Base-by-base conservation (phyloP, 2,113 vertebrate genomes). In the Epinephelus lanceolatus region DNA sequence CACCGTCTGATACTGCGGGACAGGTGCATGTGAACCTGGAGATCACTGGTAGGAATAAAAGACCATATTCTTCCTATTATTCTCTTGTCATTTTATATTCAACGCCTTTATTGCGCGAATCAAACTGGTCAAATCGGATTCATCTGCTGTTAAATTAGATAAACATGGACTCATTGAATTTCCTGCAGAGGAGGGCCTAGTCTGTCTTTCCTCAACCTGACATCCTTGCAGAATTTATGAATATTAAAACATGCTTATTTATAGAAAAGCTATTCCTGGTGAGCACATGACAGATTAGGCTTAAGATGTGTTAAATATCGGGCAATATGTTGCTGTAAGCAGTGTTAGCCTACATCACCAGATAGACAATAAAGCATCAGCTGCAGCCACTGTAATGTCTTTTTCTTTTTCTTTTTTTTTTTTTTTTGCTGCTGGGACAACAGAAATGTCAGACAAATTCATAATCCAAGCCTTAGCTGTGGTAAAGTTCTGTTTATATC, bases 1-100 rank as follows among this genome's bases (percentile, higher is more conserved):
- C 77, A 51, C 33, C 75, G 17, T 80, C 21, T 74, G 72, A 81
- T 71, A 40, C 76, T 75, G 85, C 69, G 18, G 69, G 78, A 78
- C 62, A 87, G 67, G 68, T 88, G 75, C 61, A 59, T 18, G 61
- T 65, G 59, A 88, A 73, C 68, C 72, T 52, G 55, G 56, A 70
- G 17, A 84, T 51, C 17, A 61, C 73, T 57, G 91, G 92, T 93
- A 89, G 6, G 86, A 49, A 21, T 23, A 71, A 71, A 57, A 63
- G 21, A 17, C 1, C 19, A 7, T 49, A 1, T 45, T 1, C 3
- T 30, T 30, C 3, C 6, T 27, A 5, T 77, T 27, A 21, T 62
- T 40, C 23, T 27, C 6, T 1, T 76, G 21, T 37, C 80, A 1
- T 14, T 65, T 74, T 15, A 37, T 19, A 63, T n/a, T 30, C 1